These are phyloP conservation scores for Thaumatotibia leucotreta DNA, from an alignment of 1,140 invertebrate species.

Conservation along the genomic window DNA sequence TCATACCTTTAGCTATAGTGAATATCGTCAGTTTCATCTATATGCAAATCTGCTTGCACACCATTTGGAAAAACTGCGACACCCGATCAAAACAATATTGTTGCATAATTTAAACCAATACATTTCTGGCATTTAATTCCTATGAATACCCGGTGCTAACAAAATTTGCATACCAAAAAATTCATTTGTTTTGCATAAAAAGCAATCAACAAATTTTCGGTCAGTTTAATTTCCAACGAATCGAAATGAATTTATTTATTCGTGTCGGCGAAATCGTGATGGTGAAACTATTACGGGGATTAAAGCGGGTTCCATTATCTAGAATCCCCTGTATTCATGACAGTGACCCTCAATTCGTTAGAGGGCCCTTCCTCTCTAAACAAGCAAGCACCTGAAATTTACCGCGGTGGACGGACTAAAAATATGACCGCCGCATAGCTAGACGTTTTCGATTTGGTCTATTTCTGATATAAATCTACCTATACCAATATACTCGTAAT, in stretches of 20 bases:
- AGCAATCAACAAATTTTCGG: not conserved
- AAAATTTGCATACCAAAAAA: slow-evolving; percentile 8
- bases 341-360: slow-evolving; percentile 9
- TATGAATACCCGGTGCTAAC: not conserved
- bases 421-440: not conserved
- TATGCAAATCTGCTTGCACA: not conserved
- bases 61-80: not conserved
- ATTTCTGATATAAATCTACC: no score
- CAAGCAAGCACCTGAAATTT: slow-evolving; percentile 5
- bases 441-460: slow-evolving; percentile 15
- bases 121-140: not conserved
- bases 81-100: slow-evolving; percentile 6
- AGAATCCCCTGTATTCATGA: slow-evolving; percentile 1
- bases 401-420: not conserved
- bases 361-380: slow-evolving; percentile 13
- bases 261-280: not conserved
- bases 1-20: not conserved
- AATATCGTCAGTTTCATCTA: slow-evolving; percentile 1
- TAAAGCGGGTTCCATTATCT: slow-evolving; percentile 10
- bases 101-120: slow-evolving; percentile 3
- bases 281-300: slow-evolving; percentile 11
- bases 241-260: slow-evolving; percentile 11
- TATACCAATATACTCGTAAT: no score
- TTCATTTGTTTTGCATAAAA: not conserved
- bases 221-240: not conserved